These are phyloP conservation scores for Microdon myrmicae DNA, from an alignment of 2,888 invertebrate species.

Conservation along the genomic window DNA sequence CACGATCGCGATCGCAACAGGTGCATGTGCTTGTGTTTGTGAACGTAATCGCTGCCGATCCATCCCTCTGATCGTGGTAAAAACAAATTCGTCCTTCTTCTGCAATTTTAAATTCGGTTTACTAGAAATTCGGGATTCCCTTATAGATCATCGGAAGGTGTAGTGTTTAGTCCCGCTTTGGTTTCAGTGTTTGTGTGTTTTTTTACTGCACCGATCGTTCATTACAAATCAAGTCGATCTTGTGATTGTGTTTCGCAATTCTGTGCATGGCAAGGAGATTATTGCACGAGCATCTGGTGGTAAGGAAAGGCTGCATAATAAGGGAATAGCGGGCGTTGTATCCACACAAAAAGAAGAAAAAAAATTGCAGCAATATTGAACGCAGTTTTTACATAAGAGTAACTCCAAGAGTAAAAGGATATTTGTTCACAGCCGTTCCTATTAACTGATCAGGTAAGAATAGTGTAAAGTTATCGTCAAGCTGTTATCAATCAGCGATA, in stretches of 20 bases:
- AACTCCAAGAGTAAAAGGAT: no score
- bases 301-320: conserved; percentile 5
- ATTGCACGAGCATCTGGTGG: not conserved
- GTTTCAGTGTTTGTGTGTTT: conserved; percentile 8
- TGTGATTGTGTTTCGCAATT: conserved; percentile 31
- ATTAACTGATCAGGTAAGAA: no score
- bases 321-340: no score
- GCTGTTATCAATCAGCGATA: no score
- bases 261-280: conserved; percentile 7
- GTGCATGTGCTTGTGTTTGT: conserved; percentile 19
- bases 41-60: conserved; percentile 21
- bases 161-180: conserved; percentile 4
- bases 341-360: conserved; percentile 2
- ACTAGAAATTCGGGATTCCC: no score
- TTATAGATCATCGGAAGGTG: no score
- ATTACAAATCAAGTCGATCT: conserved; percentile 6
- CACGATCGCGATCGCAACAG: conserved; percentile 41
- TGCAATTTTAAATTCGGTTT: conserved; percentile 4
- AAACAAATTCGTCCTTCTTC: conserved; percentile 12
- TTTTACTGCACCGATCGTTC: conserved; percentile 3
- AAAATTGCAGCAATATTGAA: no score
- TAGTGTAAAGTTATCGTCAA: no score
- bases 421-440: no score
- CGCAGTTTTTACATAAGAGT: no score
- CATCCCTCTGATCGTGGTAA: conserved; percentile 31